Evolutionary conservation across 2,888 invertebrate species (phyloP), one percentile per base, ranked within the genome.

Genomic region (Athripsodes cinereus): DNA sequence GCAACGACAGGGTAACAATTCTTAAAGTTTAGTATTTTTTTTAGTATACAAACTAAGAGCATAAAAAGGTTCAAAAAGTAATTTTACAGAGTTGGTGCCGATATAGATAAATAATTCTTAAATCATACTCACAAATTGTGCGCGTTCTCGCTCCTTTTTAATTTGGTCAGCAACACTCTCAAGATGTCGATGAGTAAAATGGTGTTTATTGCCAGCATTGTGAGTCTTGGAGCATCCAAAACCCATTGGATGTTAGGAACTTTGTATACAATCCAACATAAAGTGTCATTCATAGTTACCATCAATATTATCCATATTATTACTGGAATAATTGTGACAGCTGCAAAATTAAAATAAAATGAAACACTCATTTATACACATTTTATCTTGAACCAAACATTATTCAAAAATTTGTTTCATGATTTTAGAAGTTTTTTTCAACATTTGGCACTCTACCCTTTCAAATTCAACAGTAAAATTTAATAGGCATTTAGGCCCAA

Each of bases 201-300:
- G 0, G 82, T 73, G 68, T 88, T 88, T 19, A 84, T 66, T 1
- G 74, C 57, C 20, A 86, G 70, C 64, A 84, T 80, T 3, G 72
- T 66, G n/a, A 85, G 70, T 49, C 84, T 74, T 2, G 83, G 84
- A 11, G 75, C 80, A 67, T 85, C 84, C 2, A 81, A 70, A 21
- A 81, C 75, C 84, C 85, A 85, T 65, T 85, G 85, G 51, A 81
- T 71, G 59, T 80, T 67, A 10, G 72, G 70, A 1, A 76, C 70
- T 1, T 76, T 74, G 65, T 84, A 81, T 1, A 82, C 79, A 53
- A 82, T 71, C 85, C 85, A 86, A 68, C 86, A 86, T 6, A 82
- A 76, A 59, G 76, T 74, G 66, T 82, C 73, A 65, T 79, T 73
- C 60, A 74, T 65, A 0, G 73, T 53, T 0, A 71, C 75, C 77